Base-by-base conservation (phyloP, 2,888 invertebrate genomes). In the Abscondita cerata region DNA sequence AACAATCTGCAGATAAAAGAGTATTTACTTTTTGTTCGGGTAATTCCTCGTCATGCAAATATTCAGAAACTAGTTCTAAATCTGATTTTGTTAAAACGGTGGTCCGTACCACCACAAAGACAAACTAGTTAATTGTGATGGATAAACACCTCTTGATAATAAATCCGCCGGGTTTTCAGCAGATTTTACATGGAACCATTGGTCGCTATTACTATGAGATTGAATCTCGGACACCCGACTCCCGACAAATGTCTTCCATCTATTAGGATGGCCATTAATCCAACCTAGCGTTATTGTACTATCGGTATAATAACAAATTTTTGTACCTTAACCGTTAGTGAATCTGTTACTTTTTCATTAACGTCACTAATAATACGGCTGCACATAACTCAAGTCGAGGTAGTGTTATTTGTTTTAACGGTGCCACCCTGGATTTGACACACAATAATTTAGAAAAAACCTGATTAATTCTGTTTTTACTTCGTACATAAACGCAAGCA, bases 31-130 rank as follows among this genome's bases (percentile, higher is more conserved):
- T 15, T 13, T 41, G 41, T 13, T 9, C 41, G 2, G 41, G 41
- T 41, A 41, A 13, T n/a, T n/a, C n/a, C n/a, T n/a, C n/a, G n/a
- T n/a, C n/a, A n/a, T n/a, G n/a, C n/a, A n/a, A 41, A 3, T n/a
- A 41, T 36, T 36, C n/a, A n/a, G n/a, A n/a, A n/a, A n/a, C n/a
- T n/a, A n/a, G n/a, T n/a, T n/a, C 3, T 5, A 8, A n/a, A n/a
- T n/a, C n/a, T 8, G 13, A 3, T 8, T 16, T n/a, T 9, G 4
- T 19, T 48, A 38, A 13, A 56, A n/a, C 1, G 18, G 0, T 5
- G 57, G 57, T 1, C 57, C 57, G 1, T 16, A 9, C 51, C 40
- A 57, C 51, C 57, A 57, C 2, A 50, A 1, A 1, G 2, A n/a
- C 4, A n/a, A 38, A 38, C 31, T 12, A 1, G 3, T 36, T 36